These are phyloP conservation scores for Chymomyza caudatula DNA, from an alignment of 2,888 invertebrate species.

Conservation along the genomic window DNA sequence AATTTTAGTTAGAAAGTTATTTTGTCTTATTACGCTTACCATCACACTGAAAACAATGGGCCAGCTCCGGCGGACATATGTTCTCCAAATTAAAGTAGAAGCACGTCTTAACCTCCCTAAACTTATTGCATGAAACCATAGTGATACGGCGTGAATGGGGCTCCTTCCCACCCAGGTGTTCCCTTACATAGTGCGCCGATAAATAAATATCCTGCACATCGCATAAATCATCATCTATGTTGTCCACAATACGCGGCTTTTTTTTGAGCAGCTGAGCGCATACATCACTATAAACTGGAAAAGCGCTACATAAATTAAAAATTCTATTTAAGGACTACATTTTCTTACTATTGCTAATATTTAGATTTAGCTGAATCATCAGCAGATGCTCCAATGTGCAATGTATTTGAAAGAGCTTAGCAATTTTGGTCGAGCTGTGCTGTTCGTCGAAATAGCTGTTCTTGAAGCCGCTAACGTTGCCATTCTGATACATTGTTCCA, in stretches of 20 bases:
- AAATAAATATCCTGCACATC: conserved; percentile 74
- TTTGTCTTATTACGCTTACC: conserved; percentile 45
- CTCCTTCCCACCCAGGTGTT: conserved; percentile 72
- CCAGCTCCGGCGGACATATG: conserved; percentile 73
- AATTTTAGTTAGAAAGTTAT: not conserved
- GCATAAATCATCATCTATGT: conserved; percentile 62
- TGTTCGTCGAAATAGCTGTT: conserved; percentile 74
- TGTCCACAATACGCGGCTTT: conserved; percentile 50
- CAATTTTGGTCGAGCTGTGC: conserved; percentile 63
- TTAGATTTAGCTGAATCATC: conserved; percentile 75
- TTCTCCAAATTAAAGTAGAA: conserved; percentile 75
- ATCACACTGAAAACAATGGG: conserved; percentile 65
- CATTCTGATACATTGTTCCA: conserved; percentile 35
- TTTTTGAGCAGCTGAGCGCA: conserved; percentile 71
- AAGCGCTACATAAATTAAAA: not conserved
- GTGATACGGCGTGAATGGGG: conserved; percentile 73
- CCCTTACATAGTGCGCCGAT: conserved; percentile 66
- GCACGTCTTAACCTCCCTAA: conserved; percentile 66
- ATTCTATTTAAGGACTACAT: not conserved
- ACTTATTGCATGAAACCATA: conserved; percentile 71
- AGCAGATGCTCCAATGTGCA: conserved; percentile 75
- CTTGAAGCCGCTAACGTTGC: conserved; percentile 66
- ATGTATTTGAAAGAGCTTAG: conserved; percentile 75
- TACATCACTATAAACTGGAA: conserved; percentile 69
- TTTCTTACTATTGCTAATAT: conserved; percentile 69